Base-by-base conservation (phyloP, 2,888 invertebrate genomes). In the Lordiphosa fenestrarum region DNA sequence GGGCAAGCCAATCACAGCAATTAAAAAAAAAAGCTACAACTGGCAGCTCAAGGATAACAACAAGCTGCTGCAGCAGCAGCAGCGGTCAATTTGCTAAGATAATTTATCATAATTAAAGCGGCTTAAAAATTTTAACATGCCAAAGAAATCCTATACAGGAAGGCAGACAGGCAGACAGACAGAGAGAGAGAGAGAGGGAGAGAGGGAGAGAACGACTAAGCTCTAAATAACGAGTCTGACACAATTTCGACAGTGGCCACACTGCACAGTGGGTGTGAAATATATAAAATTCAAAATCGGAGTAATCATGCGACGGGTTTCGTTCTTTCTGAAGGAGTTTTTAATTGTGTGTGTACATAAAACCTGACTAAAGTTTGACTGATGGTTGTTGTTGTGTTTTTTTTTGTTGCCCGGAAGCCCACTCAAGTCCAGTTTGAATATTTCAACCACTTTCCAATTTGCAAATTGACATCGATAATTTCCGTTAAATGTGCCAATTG, bases 401-500 rank as follows among this genome's bases (percentile, higher is more conserved):
- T 19, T 19, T 15, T 15, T 15, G 15, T 15, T 15, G 15, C 19
- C 30, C 30, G n/a, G 46, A 57, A 57, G 19, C 46, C 58, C 58
- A 57, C 57, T 40, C 13, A 9, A 49, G 15, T 39, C 25, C 10
- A 13, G 12, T 23, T 37, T 25, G 25, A 25, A 30, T 46, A 52
- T 44, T 39, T 46, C 40, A 44, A 38, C 48, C 52, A 64, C 62
- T 74, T 74, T 75, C 65, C 71, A 54, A 59, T 66, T 62, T 66
- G 52, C 63, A 63, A 56, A 57, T 66, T 51, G 50, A 49, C 44
- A 48, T 81, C 78, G 69, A 71, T 73, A 73, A 81, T 82, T 78
- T 77, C 84, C 82, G 81, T 81, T 84, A 69, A 81, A 84, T 76
- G 69, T 84, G 77, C 66, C 73, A 81, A 84, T 83, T 75, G 64